Conservation (phyloP, 1,140 invertebrate species). For the Eufriesea mexicana region DNA sequence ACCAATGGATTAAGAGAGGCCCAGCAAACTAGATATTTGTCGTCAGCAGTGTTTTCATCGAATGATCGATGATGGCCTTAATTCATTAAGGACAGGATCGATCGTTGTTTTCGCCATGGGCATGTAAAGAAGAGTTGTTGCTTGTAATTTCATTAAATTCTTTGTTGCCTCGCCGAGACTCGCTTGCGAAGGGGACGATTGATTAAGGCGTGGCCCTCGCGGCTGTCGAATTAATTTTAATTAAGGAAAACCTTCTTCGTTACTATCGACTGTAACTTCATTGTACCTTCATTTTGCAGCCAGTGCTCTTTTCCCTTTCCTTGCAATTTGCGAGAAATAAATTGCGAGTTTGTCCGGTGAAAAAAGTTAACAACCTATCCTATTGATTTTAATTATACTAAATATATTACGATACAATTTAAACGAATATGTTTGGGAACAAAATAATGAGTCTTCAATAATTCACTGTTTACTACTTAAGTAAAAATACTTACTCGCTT, state of each 20-base stretch:
- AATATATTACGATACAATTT: too few species aligned
- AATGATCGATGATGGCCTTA: conserved; percentile 44
- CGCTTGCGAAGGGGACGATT: conserved; percentile 21
- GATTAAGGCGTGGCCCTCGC: conserved; percentile 25
- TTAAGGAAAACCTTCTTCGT: conserved; percentile 19
- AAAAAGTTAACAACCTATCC: too few species aligned
- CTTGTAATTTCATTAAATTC: conserved; percentile 39
- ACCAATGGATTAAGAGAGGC: too few species aligned
- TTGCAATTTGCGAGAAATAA: conserved; percentile 21
- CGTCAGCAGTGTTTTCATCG: background rate
- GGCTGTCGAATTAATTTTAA: conserved; percentile 55
- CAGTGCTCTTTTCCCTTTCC: background rate
- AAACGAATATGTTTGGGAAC: too few species aligned
- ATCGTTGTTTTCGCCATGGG: background rate
- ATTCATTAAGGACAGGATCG: conserved; percentile 41
- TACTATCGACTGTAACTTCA: conserved; percentile 22
- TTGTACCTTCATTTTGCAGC: conserved; percentile 5
- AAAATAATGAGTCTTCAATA: too few species aligned
- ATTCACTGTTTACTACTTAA: too few species aligned
- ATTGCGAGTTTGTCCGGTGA: too few species aligned
- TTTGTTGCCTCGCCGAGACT: conserved; percentile 5
- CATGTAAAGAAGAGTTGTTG: conserved; percentile 38
- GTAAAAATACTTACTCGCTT: too few species aligned
- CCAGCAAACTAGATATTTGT: background rate
- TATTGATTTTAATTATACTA: too few species aligned